Evolutionary conservation across 1,140 invertebrate species (phyloP).

Genomic region (Orchestia grillus): DNA sequence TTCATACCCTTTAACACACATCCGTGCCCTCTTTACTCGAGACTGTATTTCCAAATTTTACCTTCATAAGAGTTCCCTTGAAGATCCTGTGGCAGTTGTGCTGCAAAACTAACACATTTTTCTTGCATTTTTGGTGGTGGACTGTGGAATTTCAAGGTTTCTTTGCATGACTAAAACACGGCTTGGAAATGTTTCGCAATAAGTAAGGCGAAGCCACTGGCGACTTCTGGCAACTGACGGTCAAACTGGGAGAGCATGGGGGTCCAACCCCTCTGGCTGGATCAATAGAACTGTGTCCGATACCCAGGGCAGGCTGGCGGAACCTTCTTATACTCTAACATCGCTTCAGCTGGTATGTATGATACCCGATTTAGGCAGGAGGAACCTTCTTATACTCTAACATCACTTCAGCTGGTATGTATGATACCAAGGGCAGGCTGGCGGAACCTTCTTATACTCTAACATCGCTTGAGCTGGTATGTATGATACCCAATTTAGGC

Average conservation of each 20-base stretch:
- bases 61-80: neutral
- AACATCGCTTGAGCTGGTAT: too few relatives aligned
- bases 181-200: neutral
- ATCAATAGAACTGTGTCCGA: conserved; percentile 7
- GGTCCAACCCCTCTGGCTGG: neutral
- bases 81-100: neutral
- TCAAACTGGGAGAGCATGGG: neutral
- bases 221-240: neutral
- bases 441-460: neutral
- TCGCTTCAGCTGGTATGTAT: neutral
- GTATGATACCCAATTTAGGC: too few relatives aligned
- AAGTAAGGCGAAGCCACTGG: neutral
- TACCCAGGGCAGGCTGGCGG: neutral
- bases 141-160: neutral
- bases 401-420: neutral
- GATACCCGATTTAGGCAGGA: neutral
- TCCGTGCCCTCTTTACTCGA: neutral
- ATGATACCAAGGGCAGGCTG: neutral
- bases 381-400: neutral
- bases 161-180: conserved; percentile 7
- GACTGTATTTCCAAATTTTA: neutral
- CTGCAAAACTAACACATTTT: neutral
- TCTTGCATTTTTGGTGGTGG: neutral
- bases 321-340: neutral
- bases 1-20: neutral